Base-by-base conservation (phyloP, 1,140 invertebrate species). In the Oscheius sp. region DNA sequence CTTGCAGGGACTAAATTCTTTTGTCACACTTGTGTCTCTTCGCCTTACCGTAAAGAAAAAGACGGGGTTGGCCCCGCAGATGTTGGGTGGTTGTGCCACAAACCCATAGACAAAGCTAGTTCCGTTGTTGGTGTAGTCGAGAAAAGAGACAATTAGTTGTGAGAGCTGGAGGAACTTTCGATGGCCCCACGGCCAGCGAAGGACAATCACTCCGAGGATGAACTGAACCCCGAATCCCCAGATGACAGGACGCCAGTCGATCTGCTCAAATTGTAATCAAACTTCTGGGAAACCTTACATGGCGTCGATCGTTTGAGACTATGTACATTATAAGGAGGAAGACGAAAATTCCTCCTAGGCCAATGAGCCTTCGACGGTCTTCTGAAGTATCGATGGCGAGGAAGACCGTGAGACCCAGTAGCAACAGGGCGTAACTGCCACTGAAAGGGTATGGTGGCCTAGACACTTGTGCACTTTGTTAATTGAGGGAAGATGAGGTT, bases 141-240 rank as follows among this genome's bases (percentile, higher is more conserved):
- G 84, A 82, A 98, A 97, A 0, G 88, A 89, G 15, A 90, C 88
- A 1, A 90, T 85, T 10, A 81, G 64, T n/a, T 81, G 20, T 32
- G 81, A 78, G n/a, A 77, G 46, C 23, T 79, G 31, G 73, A 90
- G 84, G 68, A 97, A 91, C 20, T 92, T 89, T 0, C 86, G 81
- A 58, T 91, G 87, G 0, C 95, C 94, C 38, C 89, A 85, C 0
- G 88, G 80, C 90, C 92, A 95, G 76, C 92, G 88, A 59, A 98
- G 90, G 65, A 93, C 92, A 1, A 95, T 75, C 0, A 97, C 77
- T 0, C 92, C 95, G 71, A 97, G 89, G 0, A 90, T 55, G 79
- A 96, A 93, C 87, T 98, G 95, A 7, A 95, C 84, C 0, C 89
- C 86, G 2, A 95, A 82, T 0, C 94, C 94, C 82, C 89, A 90